phyloP scores from a whole-genome alignment of 2,113 vertebrate genomes.

The Saccopteryx leptura region DNA sequence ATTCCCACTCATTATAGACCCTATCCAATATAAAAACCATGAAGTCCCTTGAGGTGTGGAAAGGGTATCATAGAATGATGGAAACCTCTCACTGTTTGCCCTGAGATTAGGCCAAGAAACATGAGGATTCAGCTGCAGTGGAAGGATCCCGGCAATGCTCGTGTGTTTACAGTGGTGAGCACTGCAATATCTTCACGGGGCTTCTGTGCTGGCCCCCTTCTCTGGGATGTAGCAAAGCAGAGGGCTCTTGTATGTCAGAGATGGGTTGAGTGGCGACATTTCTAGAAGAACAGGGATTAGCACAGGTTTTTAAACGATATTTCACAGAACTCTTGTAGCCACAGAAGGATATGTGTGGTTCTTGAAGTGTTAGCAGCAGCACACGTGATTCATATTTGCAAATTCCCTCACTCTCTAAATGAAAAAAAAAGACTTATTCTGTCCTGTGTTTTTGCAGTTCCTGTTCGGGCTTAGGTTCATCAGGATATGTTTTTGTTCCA shows the following conservation, averaged over 20 bases:
- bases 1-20: neutral
- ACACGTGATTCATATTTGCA: neutral
- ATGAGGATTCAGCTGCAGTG: neutral
- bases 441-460: neutral
- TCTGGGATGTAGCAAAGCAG: neutral
- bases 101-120: neutral
- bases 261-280: neutral
- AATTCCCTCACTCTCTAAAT: neutral
- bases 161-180: neutral
- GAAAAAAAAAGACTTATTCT: neutral
- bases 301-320: neutral
- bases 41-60: neutral
- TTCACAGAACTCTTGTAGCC: neutral
- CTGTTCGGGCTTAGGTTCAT: neutral
- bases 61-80: neutral
- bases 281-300: neutral
- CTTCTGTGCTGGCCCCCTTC: neutral
- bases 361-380: neutral
- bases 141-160: neutral
- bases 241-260: neutral
- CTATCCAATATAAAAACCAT: conserved; percentile 23
- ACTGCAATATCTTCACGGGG: fast-evolving
- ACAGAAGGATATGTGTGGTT: neutral
- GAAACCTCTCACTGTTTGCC: neutral
- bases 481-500: neutral